A percentile compares a stretch with the other conserved stretches of the same genome.
Evolutionary conservation across 2,113 vertebrate genomes (phyloP).

Genomic region (Lepidothrix coronata): DNA sequence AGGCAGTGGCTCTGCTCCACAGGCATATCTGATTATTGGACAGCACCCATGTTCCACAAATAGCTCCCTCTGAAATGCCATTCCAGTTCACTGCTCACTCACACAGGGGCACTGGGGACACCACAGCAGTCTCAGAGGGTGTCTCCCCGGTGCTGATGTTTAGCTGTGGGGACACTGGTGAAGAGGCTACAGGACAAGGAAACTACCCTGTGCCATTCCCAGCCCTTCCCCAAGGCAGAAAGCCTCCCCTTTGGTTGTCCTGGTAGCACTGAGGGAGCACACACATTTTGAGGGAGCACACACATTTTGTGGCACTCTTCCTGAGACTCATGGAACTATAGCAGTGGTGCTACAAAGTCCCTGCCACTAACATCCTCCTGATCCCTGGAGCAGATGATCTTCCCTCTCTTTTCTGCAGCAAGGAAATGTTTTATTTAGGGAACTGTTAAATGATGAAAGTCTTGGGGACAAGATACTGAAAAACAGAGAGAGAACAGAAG

Average conservation of each 20-base stretch:
- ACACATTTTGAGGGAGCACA: background rate
- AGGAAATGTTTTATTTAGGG: background rate
- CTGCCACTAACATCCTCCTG: background rate
- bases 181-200: background rate
- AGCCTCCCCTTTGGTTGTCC: background rate
- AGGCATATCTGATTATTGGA: constrained; percentile 11
- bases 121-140: background rate
- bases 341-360: background rate
- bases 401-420: background rate
- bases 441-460: background rate
- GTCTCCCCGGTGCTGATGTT: background rate
- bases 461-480: background rate
- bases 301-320: background rate
- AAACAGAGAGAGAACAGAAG: background rate
- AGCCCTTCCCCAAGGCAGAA: rapidly evolving
- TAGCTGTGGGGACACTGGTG: background rate
- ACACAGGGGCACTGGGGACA: background rate
- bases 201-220: background rate
- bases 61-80: constrained; percentile 29
- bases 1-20: constrained; percentile 33
- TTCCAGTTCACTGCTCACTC: background rate
- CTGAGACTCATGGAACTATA: background rate
- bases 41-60: constrained; percentile 34
- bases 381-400: background rate
- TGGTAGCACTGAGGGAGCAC: background rate